Evolutionary conservation across 2,888 invertebrate species (phyloP).

Genomic region (Pimpla rufipes): DNA sequence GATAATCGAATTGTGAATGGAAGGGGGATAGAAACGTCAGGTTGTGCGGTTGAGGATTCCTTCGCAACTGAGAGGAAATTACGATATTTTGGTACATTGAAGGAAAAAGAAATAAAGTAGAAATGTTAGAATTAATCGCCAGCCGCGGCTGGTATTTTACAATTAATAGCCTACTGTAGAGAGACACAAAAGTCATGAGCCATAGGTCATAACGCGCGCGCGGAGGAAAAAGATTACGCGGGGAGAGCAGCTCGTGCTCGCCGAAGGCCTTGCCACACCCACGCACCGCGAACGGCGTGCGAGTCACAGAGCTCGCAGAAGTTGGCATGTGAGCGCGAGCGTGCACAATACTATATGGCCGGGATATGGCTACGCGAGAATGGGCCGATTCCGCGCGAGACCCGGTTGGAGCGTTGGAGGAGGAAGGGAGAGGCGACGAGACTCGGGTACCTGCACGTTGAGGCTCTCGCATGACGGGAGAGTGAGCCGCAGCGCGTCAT

Average conservation of each 20-base stretch:
- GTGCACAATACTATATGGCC: constrained; percentile 28
- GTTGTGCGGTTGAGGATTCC: not conserved
- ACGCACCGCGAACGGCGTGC: not conserved
- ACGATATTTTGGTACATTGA: too few species aligned
- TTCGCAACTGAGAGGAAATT: too few species aligned
- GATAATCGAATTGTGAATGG: constrained; percentile 10
- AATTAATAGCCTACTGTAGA: too few species aligned
- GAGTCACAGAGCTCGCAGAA: not conserved
- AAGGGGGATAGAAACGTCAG: not conserved
- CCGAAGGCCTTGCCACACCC: constrained; percentile 46
- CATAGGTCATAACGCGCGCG: constrained; percentile 3
- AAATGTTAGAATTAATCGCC: too few species aligned
- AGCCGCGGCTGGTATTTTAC: too few species aligned
- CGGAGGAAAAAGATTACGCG: not conserved
- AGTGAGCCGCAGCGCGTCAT: constrained; percentile 10
- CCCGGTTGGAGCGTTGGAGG: constrained; percentile 1
- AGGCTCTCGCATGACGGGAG: not conserved
- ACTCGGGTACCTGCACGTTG: not conserved
- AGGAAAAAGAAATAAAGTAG: too few species aligned
- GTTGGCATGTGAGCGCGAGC: constrained; percentile 9
- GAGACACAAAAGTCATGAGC: not conserved
- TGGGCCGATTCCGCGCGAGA: constrained; percentile 26
- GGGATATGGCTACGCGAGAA: constrained; percentile 15
- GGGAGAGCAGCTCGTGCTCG: constrained; percentile 31
- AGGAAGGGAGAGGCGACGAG: not conserved